Base-by-base conservation (phyloP, 2,797 vertebrate genomes). In the Capromys pilorides region DNA sequence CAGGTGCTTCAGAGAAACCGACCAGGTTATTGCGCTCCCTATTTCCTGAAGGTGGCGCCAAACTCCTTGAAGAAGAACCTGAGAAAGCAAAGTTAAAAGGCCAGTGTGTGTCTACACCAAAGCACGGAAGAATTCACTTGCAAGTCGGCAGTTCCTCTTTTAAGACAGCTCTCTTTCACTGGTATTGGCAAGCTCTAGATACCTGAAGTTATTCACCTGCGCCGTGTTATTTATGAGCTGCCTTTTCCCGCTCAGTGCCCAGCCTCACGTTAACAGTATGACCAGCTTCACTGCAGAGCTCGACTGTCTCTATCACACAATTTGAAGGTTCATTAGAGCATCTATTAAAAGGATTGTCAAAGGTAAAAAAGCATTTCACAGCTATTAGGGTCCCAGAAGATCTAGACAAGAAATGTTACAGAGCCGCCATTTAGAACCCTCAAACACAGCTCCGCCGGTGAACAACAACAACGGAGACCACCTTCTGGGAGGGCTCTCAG, bases 11-110 rank as follows among this genome's bases (percentile, higher is more conserved):
- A 1, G 6, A 87, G 64, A 79, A 5, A 41, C 59, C 33, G 85
- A 49, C 13, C 11, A 1, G 51, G 61, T 8, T 16, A 88, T 26
- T 22, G 78, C 57, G 89, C 91, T 98, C 96, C 95, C 90, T 94
- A 93, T 88, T 97, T 98, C 98, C 98, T 98, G 98, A 96, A 98
- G 98, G 98, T 98, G 98, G 98, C 98, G 91, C 98, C 98, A 98
- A 97, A 98, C 97, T 94, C 98, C 98, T 97, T 96, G 97, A 83
- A 95, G 98, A 98, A 91, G 94, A 93, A 75, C 39, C 61, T 0
- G 67, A 41, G 24, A 88, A 22, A 0, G 10, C 16, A 3, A 13
- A 31, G 26, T 77, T 62, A 85, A 92, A 36, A 81, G 82, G 96
- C 75, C 2, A 16, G 5, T 36, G 73, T 26, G 93, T 83, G 75